These are phyloP conservation scores for Tachystola acroxantha DNA, from an alignment of 2,888 invertebrate species.

Conservation along the genomic window DNA sequence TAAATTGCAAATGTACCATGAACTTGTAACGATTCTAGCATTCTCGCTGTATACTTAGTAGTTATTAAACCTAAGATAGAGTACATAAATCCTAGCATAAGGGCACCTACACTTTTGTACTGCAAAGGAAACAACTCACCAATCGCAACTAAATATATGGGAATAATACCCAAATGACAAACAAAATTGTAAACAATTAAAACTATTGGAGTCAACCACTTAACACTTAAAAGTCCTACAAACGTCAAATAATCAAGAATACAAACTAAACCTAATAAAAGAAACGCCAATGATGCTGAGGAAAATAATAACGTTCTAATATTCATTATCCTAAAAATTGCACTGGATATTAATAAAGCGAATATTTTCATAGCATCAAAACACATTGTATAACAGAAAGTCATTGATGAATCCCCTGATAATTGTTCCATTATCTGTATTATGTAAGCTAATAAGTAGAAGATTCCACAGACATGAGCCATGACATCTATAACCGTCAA, in stretches of 20 bases:
- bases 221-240: neutral
- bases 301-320: neutral
- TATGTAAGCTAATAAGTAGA: neutral
- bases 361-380: conserved; percentile 1
- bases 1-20: conserved; percentile 7
- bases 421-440: conserved; percentile 2
- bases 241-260: neutral
- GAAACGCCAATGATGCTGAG: neutral
- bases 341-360: neutral
- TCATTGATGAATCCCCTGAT: neutral
- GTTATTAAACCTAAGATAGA: neutral
- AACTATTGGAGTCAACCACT: neutral
- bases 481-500: neutral
- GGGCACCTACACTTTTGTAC: conserved; percentile 1
- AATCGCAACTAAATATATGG: neutral
- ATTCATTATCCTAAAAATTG: neutral
- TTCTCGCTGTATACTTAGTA: conserved; percentile 2
- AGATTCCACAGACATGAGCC: neutral
- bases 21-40: neutral
- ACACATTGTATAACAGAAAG: conserved; percentile 1
- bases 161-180: neutral
- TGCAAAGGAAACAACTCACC: conserved; percentile 7
- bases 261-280: conserved; percentile 1
- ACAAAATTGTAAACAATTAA: conserved; percentile 3
- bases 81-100: neutral